Evolutionary conservation across 1,140 invertebrate species (phyloP).

Genomic region (Prorops nasuta): DNA sequence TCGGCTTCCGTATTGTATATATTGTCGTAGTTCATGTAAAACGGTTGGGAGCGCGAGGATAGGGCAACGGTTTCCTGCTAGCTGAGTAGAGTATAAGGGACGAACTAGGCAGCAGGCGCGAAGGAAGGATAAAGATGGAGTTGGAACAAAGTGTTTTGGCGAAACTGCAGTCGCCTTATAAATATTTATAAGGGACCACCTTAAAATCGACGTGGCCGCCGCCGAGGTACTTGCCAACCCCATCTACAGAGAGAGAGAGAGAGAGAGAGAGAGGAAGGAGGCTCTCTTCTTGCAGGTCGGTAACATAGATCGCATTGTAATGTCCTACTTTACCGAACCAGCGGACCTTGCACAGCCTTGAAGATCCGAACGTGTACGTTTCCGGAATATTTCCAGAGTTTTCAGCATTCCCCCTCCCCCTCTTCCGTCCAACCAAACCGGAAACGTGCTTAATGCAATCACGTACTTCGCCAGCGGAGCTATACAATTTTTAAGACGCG

Average conservation of each 20-base stretch:
- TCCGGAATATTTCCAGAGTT: constrained; percentile 6
- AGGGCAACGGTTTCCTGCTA: too few relatives aligned
- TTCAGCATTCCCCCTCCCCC: neutral
- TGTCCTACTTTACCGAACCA: constrained; percentile 27
- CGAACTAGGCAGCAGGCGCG: neutral
- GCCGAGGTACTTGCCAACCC: too few relatives aligned
- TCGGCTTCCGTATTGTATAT: too few relatives aligned
- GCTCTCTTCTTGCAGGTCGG: too few relatives aligned
- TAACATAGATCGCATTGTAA: constrained; percentile 40
- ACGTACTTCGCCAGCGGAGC: neutral
- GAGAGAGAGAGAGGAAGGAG: too few relatives aligned
- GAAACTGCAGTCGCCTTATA: constrained; percentile 22
- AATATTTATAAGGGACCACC: constrained; percentile 32
- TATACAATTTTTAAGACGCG: constrained; percentile 1
- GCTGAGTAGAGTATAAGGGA: neutral
- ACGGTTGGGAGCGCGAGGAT: too few relatives aligned
- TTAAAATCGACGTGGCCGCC: neutral
- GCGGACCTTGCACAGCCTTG: constrained; percentile 6
- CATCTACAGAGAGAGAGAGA: too few relatives aligned
- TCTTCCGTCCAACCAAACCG: neutral
- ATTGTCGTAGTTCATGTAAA: too few relatives aligned
- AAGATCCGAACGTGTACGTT: constrained; percentile 6
- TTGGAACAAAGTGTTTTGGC: constrained; percentile 14
- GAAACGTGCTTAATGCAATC: neutral
- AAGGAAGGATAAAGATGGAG: neutral